Percentiles rank a stretch among this genome's conserved stretches.
These are phyloP conservation scores for Sebastes itinus DNA, from an alignment of 2,797 vertebrate genomes.

Conservation along the genomic window DNA sequence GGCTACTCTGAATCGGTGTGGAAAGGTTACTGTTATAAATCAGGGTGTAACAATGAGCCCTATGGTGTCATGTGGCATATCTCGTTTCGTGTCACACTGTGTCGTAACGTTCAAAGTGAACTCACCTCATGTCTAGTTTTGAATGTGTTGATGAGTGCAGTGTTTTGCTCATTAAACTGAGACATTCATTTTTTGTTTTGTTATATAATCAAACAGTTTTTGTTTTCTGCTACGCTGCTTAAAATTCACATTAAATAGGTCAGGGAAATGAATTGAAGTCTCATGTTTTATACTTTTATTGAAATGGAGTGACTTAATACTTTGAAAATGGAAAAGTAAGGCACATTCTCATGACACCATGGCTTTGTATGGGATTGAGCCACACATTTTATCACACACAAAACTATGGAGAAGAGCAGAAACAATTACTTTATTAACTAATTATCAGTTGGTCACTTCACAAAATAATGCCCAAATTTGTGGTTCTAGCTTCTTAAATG, in stretches of 20 bases:
- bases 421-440: not conserved
- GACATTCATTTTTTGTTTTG: not conserved
- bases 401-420: not conserved
- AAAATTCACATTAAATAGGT: constrained; percentile 3
- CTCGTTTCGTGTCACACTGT: not conserved
- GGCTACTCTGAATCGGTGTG: constrained; percentile 3
- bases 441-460: not conserved
- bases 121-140: not conserved
- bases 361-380: not conserved
- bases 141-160: not conserved
- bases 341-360: not conserved
- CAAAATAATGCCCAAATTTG: not conserved
- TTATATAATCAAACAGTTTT: not conserved
- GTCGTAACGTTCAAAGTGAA: not conserved
- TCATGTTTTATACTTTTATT: not conserved
- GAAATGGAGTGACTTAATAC: not conserved
- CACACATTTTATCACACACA: not conserved
- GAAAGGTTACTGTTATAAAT: not conserved
- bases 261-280: not conserved
- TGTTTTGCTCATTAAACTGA: not conserved
- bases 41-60: not conserved
- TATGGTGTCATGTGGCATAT: not conserved
- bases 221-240: not conserved
- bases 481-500: not conserved
- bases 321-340: not conserved